Base-by-base conservation (phyloP, 2,888 invertebrate species). In the Pyrrhosoma nymphula region DNA sequence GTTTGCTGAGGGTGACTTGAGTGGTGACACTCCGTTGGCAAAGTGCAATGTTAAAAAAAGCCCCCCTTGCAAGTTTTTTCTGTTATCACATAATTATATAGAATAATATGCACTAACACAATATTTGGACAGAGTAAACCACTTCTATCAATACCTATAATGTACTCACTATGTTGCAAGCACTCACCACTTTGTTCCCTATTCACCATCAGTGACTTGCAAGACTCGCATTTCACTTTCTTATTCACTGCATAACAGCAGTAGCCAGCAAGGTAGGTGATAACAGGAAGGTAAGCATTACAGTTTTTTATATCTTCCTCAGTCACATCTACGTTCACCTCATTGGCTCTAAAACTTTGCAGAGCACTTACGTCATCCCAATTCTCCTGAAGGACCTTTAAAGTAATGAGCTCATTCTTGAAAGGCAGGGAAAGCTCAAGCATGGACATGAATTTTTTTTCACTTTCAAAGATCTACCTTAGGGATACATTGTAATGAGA, bases 311-410 rank as follows among this genome's bases (percentile, higher is more conserved):
- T 88, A 88, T 88, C 88, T 20, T 35, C 35, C 35, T 88, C 30
- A 35, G n/a, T 6, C 8, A 88, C 35, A 14, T 88, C 88, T 35
- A 88, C 39, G 10, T 88, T 88, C 30, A 88, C 8, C 18, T 39
- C 35, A 18, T 20, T 8, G 18, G 30, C 12, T 18, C 35, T n/a
- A 4, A 88, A 39, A 20, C 39, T 35, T 20, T 88, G 88, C 35
- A 35, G 30, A 4, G 16, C 39, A 18, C 35, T 88, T 35, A 88
- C 35, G 8, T 88, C 39, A n/a, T 88, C 88, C 88, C 88, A 88
- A 35, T 88, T 88, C 30, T 88, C 88, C 88, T 88, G 88, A 35
- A 88, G 88, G 88, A 88, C 10, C 88, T 88, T 88, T 88, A 88
- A 88, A 39, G n/a, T 88, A 30, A 88, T 35, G 6, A 56, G 16